Evolutionary conservation across 2,888 invertebrate species (phyloP).

Genomic region (Tanypteryx hageni): DNA sequence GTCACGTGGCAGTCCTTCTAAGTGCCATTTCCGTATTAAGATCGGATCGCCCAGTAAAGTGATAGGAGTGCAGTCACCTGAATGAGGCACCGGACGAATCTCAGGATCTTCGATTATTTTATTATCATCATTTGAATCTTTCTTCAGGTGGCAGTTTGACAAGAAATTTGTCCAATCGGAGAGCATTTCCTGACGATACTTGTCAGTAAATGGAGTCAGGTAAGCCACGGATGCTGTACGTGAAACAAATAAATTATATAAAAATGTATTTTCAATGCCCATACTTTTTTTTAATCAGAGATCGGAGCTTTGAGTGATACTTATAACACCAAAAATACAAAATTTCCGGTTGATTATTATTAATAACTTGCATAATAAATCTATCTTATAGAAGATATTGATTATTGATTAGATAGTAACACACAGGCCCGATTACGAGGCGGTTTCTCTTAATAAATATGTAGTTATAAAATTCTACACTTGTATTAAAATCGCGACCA

Average conservation of each 20-base stretch:
- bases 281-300: no score
- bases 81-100: constrained; percentile 79
- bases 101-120: constrained; percentile 71
- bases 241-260: not conserved
- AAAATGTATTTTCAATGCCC: no score
- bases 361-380: no score
- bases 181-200: constrained; percentile 79
- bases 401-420: no score
- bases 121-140: constrained; percentile 67
- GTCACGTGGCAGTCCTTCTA: constrained; percentile 91
- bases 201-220: constrained; percentile 86
- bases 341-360: no score
- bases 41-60: constrained; percentile 86
- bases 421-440: no score
- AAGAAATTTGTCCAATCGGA: constrained; percentile 79
- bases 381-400: no score
- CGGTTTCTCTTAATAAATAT: no score
- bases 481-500: no score
- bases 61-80: constrained; percentile 82
- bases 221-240: constrained; percentile 85
- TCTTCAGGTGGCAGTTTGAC: constrained; percentile 72
- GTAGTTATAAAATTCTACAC: no score
- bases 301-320: no score
- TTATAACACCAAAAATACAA: no score
- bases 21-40: constrained; percentile 87